phyloP scores from a whole-genome alignment of 53 echinoderm and acorn worm species.

The Apostichopus leukothele region DNA sequence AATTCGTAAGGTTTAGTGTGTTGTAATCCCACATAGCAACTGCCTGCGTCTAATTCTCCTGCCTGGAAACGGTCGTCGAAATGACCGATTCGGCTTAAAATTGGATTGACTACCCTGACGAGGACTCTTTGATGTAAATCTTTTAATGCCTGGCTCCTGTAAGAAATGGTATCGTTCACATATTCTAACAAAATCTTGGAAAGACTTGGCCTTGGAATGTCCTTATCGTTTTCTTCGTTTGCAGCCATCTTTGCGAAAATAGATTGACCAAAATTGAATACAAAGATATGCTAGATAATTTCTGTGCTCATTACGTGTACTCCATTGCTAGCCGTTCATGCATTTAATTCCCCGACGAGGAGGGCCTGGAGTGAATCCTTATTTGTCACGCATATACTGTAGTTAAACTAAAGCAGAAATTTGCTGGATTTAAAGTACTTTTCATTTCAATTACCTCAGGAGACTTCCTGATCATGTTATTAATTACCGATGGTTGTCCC shows the following conservation, averaged over 20 bases:
- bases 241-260: not conserved
- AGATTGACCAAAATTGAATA: not conserved
- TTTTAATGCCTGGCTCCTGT: constrained; percentile 33
- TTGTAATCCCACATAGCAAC: constrained; percentile 66
- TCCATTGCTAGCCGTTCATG: not conserved
- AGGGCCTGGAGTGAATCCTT: no score
- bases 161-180: constrained; percentile 53
- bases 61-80: constrained; percentile 86
- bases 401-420: no score
- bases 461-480: no score
- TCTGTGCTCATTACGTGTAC: no score
- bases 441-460: no score
- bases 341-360: no score
- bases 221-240: not conserved
- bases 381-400: no score
- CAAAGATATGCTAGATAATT: not conserved
- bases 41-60: constrained; percentile 39
- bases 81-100: constrained; percentile 63
- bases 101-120: constrained; percentile 69
- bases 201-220: constrained; percentile 53
- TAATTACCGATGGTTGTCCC: no score
- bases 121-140: constrained; percentile 56
- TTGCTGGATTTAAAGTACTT: no score
- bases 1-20: constrained; percentile 55
- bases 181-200: constrained; percentile 66